Conservation (phyloP, 2,888 invertebrate genomes). For the Molanna angustata region DNA sequence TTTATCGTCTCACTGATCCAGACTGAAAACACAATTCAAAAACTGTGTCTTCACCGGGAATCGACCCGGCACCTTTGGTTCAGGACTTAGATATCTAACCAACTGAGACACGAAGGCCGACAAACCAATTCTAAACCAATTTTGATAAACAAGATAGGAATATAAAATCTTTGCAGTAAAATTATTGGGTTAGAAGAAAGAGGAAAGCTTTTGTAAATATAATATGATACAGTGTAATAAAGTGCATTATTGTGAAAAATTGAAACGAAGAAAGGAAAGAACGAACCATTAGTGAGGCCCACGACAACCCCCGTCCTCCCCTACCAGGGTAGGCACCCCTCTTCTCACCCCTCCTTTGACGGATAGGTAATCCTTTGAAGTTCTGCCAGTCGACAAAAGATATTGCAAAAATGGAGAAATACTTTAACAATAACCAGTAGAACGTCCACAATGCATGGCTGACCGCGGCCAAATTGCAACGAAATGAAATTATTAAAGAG, state of each 20-base stretch:
- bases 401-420: constrained; percentile 18
- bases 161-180: too few relatives aligned
- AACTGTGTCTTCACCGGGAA: too few relatives aligned
- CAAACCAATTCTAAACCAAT: too few relatives aligned
- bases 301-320: not conserved
- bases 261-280: constrained; percentile 14
- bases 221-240: not conserved
- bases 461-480: constrained; percentile 30
- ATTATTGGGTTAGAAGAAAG: too few relatives aligned
- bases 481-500: constrained; percentile 31
- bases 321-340: not conserved
- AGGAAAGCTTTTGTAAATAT: too few relatives aligned
- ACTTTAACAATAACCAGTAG: constrained; percentile 30
- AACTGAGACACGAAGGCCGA: too few relatives aligned
- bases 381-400: constrained; percentile 13
- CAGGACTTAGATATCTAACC: too few relatives aligned
- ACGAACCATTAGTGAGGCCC: constrained; percentile 23
- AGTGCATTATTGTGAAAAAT: constrained; percentile 26
- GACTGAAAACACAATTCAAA: too few relatives aligned
- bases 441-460: constrained; percentile 20
- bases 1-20: too few relatives aligned
- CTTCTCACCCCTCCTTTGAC: constrained; percentile 16
- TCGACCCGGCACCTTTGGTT: too few relatives aligned
- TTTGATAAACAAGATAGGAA: too few relatives aligned
- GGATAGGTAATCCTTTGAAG: constrained; percentile 27